These are phyloP conservation scores for Venusia cambrica DNA, from an alignment of 2,888 invertebrate species.

Conservation along the genomic window DNA sequence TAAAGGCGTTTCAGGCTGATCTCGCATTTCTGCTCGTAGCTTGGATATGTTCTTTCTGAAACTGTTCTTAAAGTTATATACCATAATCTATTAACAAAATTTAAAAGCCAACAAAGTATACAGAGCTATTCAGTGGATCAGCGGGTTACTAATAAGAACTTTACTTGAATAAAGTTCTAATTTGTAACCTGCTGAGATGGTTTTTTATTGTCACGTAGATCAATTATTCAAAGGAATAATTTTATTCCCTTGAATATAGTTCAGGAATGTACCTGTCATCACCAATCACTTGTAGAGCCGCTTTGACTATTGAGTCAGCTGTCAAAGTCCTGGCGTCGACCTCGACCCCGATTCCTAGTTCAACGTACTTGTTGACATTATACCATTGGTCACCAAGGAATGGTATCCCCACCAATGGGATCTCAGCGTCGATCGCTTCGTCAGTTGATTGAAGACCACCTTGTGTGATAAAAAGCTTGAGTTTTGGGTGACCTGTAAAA, in stretches of 20 bases:
- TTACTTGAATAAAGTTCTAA: too few species aligned
- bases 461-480: conserved; percentile 61
- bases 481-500: conserved; percentile 48
- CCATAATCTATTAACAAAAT: too few species aligned
- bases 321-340: conserved; percentile 26
- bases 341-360: conserved; percentile 33
- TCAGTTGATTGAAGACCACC: conserved; percentile 59
- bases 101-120: too few species aligned
- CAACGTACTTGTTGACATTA: conserved; percentile 31
- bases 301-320: conserved; percentile 28
- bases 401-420: conserved; percentile 53
- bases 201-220: too few species aligned
- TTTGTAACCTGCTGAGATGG: too few species aligned
- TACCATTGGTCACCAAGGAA: conserved; percentile 52
- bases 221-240: too few species aligned
- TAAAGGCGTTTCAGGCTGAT: conserved; percentile 33
- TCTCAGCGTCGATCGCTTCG: conserved; percentile 51
- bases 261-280: conserved; percentile 26
- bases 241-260: too few species aligned
- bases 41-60: conserved; percentile 26
- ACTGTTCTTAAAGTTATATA: too few species aligned
- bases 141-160: too few species aligned
- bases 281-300: conserved; percentile 26
- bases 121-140: too few species aligned
- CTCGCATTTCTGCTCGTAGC: conserved; percentile 29